Percentiles rank a stretch among this genome's conserved stretches.
Conservation (phyloP, 2,113 vertebrate genomes). For the Chloroceryle aenea region DNA sequence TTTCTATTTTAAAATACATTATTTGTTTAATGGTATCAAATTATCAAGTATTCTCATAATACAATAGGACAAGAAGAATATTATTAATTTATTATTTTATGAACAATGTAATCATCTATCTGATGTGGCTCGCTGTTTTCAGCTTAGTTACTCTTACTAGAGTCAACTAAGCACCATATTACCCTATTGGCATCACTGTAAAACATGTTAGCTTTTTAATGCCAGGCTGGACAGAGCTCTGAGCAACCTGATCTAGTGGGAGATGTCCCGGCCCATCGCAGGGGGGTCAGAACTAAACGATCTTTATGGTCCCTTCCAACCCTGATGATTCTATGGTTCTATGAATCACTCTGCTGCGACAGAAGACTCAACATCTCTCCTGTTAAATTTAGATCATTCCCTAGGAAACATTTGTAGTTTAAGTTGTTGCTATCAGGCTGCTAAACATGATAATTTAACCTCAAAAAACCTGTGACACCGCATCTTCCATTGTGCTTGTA, state of each 20-base stretch:
- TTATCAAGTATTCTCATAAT: background rate
- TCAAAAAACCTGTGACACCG: background rate
- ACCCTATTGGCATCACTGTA: background rate
- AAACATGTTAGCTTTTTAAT: background rate
- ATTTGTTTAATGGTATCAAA: background rate
- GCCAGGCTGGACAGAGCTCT: no score
- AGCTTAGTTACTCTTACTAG: background rate
- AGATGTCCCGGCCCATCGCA: no score
- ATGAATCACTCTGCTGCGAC: background rate
- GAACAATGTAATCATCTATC: background rate
- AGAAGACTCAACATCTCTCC: background rate
- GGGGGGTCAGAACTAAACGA: no score
- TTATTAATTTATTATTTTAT: background rate
- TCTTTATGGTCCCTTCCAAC: no score
- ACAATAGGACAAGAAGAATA: background rate
- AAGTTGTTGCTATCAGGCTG: background rate
- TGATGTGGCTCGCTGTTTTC: background rate
- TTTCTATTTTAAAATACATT: background rate
- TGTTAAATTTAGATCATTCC: background rate
- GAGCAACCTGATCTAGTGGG: no score
- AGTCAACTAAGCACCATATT: background rate
- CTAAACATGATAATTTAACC: background rate
- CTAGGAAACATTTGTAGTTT: background rate
- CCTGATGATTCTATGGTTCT: no score
- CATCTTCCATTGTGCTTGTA: background rate